Conservation (phyloP, 2,888 invertebrate genomes). For the Microchrysa polita region DNA sequence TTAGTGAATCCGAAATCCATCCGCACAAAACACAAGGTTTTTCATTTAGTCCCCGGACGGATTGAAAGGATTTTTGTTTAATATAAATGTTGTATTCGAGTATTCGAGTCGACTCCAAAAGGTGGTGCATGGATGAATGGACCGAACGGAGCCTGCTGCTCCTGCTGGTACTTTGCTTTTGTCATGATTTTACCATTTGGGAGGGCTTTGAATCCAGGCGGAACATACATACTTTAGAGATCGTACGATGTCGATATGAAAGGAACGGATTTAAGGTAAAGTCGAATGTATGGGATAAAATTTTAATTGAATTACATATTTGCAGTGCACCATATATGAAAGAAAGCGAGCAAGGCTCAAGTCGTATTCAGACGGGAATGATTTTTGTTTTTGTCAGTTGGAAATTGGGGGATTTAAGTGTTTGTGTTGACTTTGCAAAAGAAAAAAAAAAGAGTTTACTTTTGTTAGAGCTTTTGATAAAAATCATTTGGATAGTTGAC, state of each 20-base stretch:
- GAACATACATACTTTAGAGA: too few relatives aligned
- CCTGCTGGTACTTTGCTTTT: too few relatives aligned
- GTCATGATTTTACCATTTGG: slow-evolving; percentile 22
- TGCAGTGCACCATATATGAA: not conserved
- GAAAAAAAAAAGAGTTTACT: too few relatives aligned
- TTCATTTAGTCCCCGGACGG: slow-evolving; percentile 39
- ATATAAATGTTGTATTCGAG: too few relatives aligned
- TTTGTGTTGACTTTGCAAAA: too few relatives aligned
- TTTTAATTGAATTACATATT: slow-evolving; percentile 34
- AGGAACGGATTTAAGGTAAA: slow-evolving; percentile 19
- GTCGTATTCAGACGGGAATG: not conserved
- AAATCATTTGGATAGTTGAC: too few relatives aligned
- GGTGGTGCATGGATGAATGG: slow-evolving; percentile 4
- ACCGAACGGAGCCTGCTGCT: too few relatives aligned
- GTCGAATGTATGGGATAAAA: slow-evolving; percentile 33
- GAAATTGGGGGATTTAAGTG: too few relatives aligned
- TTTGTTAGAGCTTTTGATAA: too few relatives aligned
- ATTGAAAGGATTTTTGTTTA: slow-evolving; percentile 39
- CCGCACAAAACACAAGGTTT: slow-evolving; percentile 38
- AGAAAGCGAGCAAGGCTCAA: too few relatives aligned
- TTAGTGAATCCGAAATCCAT: slow-evolving; percentile 37
- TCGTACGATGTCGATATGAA: slow-evolving; percentile 1
- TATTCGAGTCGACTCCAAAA: slow-evolving; percentile 1
- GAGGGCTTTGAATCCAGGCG: too few relatives aligned
- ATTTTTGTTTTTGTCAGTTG: too few relatives aligned